These are phyloP conservation scores for Bombus cullumanus DNA, from an alignment of 1,140 invertebrate genomes.

Conservation along the genomic window DNA sequence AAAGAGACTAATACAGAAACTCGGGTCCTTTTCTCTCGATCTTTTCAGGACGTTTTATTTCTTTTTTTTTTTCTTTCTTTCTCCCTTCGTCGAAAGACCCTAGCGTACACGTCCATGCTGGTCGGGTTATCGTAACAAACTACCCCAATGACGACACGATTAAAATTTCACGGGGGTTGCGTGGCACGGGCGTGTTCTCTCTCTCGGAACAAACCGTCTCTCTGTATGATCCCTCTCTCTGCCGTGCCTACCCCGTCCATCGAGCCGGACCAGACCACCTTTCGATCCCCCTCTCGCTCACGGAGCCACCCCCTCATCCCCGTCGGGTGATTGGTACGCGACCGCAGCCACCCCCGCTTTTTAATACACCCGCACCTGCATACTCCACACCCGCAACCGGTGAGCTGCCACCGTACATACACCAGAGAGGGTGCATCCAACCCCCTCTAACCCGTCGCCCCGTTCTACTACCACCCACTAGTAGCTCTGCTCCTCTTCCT, in stretches of 20 bases:
- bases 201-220: conserved; percentile 69
- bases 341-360: conserved; percentile 78
- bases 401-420: conserved; percentile 62
- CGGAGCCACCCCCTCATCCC: conserved; percentile 61
- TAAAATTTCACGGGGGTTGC: conserved; percentile 78
- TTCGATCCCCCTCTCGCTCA: conserved; percentile 46
- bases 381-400: conserved; percentile 68
- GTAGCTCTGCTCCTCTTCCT: conserved; percentile 12
- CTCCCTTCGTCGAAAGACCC: conserved; percentile 50
- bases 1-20: neutral
- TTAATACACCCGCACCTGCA: conserved; percentile 78
- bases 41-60: conserved; percentile 3
- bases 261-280: conserved; percentile 59
- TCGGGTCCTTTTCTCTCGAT: neutral
- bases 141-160: conserved; percentile 79
- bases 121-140: conserved; percentile 79
- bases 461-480: neutral
- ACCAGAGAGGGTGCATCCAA: conserved; percentile 39
- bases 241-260: conserved; percentile 66
- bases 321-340: conserved; percentile 77
- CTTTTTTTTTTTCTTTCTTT: neutral
- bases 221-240: conserved; percentile 71
- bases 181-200: conserved; percentile 66
- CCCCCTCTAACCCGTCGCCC: conserved; percentile 8
- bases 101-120: conserved; percentile 68